These are phyloP conservation scores for Aproaerema taeniolella DNA, from an alignment of 2,888 invertebrate genomes.

Conservation along the genomic window DNA sequence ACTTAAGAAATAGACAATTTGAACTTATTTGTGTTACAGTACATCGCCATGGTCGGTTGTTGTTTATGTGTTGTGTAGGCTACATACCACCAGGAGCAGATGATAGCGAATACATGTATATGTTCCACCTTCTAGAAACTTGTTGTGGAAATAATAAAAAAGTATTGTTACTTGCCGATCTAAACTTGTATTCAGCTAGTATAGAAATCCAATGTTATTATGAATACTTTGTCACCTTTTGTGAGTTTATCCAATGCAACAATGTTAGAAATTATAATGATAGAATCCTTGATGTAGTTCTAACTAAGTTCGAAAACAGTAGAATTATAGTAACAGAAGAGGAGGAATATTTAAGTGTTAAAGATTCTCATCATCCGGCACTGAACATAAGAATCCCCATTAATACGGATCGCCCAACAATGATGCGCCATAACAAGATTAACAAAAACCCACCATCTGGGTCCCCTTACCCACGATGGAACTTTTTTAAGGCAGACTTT, in stretches of 20 bases:
- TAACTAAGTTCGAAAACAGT: not conserved
- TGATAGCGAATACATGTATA: not conserved
- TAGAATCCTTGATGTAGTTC: not conserved
- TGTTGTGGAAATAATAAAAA: not conserved
- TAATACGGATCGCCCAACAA: not conserved
- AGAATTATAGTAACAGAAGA: not conserved
- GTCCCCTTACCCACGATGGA: not conserved
- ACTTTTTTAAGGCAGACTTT: not conserved
- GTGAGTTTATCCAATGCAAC: not conserved
- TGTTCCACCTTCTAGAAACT: not conserved
- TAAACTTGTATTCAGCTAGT: not conserved
- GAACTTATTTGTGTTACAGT: not conserved
- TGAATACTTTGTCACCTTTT: not conserved
- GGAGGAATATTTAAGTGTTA: not conserved
- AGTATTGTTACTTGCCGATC: not conserved
- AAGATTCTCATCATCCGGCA: not conserved
- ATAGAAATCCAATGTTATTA: not conserved
- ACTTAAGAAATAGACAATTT: not conserved
- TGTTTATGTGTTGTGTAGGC: not conserved
- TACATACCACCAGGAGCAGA: not conserved
- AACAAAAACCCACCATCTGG: not conserved
- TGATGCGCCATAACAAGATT: not conserved
- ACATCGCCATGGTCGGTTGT: not conserved
- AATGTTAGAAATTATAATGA: not conserved
- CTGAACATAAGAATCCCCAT: not conserved